A percentile compares a stretch with the other conserved stretches of the same genome.
These are phyloP conservation scores for Neelides folsomi DNA, from an alignment of 2,888 invertebrate species.

Conservation along the genomic window DNA sequence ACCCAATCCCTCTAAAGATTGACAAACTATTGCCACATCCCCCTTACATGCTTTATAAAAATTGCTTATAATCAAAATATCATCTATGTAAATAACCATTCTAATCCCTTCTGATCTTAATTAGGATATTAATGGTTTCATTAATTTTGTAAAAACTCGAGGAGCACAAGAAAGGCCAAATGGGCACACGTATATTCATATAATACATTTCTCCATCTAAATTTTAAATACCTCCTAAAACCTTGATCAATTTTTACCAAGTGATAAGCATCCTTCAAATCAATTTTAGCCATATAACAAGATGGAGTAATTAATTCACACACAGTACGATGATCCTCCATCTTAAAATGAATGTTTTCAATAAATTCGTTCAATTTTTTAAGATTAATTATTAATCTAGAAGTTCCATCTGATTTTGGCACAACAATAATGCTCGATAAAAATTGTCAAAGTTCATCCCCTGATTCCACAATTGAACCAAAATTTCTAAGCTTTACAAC, in stretches of 20 bases:
- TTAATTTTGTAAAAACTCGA: constrained; percentile 11
- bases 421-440: constrained; percentile 10
- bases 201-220: constrained; percentile 4
- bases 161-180: constrained; percentile 13
- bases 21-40: neutral
- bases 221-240: constrained; percentile 9
- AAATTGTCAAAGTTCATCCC: constrained; percentile 1
- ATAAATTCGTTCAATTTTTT: constrained; percentile 13
- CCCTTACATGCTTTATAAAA: neutral
- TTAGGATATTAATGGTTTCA: constrained; percentile 6
- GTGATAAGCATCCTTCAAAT: constrained; percentile 15
- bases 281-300: constrained; percentile 9
- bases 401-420: constrained; percentile 10
- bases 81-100: constrained; percentile 11
- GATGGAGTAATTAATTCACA: constrained; percentile 1
- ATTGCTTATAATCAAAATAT: constrained; percentile 6
- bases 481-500: neutral
- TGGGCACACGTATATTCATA: constrained; percentile 10
- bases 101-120: constrained; percentile 4
- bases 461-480: neutral
- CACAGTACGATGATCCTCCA: constrained; percentile 13
- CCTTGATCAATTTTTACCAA: constrained; percentile 3
- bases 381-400: constrained; percentile 13
- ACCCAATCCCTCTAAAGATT: neutral
- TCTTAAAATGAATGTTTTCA: constrained; percentile 12